These are phyloP conservation scores for Stichopus horrens DNA, from an alignment of 53 echinoderm and acorn worm species.

Conservation along the genomic window DNA sequence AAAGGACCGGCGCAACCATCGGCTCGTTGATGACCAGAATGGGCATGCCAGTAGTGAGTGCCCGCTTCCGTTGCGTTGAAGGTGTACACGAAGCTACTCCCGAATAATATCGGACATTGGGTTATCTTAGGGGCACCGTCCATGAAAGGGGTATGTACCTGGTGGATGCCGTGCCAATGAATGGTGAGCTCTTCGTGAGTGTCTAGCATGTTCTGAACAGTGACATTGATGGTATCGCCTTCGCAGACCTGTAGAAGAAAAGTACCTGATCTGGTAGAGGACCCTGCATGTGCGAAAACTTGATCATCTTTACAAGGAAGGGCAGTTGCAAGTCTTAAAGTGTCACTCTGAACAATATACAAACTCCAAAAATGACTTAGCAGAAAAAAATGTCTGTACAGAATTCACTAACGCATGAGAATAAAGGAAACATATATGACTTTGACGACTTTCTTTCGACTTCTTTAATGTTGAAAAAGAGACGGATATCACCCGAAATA, in stretches of 20 bases:
- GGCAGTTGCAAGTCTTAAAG: background rate
- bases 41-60: slow-evolving; percentile 87
- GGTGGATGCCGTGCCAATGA: slow-evolving; percentile 79
- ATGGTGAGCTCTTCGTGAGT: slow-evolving; percentile 61
- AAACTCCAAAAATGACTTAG: too few relatives aligned
- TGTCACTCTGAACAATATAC: background rate
- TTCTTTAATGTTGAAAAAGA: too few relatives aligned
- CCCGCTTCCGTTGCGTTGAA: slow-evolving; percentile 30
- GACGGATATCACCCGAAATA: too few relatives aligned
- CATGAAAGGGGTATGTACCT: slow-evolving; percentile 65
- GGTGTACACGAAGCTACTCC: slow-evolving; percentile 55
- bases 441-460: too few relatives aligned
- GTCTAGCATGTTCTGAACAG: slow-evolving; percentile 51
- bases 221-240: slow-evolving; percentile 60
- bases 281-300: too few relatives aligned
- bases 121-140: slow-evolving; percentile 75
- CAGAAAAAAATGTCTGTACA: too few relatives aligned
- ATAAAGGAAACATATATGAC: too few relatives aligned
- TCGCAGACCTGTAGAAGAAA: slow-evolving; percentile 60
- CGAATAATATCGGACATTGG: slow-evolving; percentile 68
- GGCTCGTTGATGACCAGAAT: slow-evolving; percentile 86
- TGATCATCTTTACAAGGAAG: background rate
- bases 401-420: too few relatives aligned
- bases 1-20: slow-evolving; percentile 89
- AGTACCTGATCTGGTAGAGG: background rate